Base-by-base conservation (phyloP, 2,888 invertebrate genomes). In the Drosophila dives region DNA sequence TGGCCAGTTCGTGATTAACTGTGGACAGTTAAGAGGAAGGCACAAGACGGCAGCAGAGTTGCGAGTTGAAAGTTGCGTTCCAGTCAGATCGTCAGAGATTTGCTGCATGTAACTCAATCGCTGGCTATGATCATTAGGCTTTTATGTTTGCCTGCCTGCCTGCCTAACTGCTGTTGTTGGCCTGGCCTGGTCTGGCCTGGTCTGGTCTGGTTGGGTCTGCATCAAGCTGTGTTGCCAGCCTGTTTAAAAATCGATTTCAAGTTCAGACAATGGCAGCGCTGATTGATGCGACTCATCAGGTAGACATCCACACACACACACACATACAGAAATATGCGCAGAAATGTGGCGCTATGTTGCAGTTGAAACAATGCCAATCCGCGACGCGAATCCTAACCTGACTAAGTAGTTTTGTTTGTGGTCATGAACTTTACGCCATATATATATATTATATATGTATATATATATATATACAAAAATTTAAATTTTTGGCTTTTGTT, bases 31-130 rank as follows among this genome's bases (percentile, higher is more conserved):
- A 51, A 81, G 66, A 65, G 62, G 63, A 51, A 72, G 72, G 72
- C 72, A 65, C 53, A 58, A 50, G 56, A 23, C 20, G 33, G 23
- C 17, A 50, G 32, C 29, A 54, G 15, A 17, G 40, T 42, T 42
- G 42, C 50, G 56, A 56, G 40, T 56, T 40, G 11, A 29, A 40
- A 32, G 42, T 32, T 62, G 73, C 62, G 73, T 48, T 72, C 40
- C 70, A 55, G 45, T 45, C 48, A 61, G 67, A 84, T 84, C 84
- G 66, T 50, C 73, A 77, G 60, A 83, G 88, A 84, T 88, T 86
- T 86, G 81, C 75, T 69, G 72, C 86, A 86, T 85, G 86, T 89
- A 89, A 86, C 89, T 89, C 89, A 86, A 86, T 86, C 86, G 89
- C 81, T 71, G 89, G 86, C 88, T 69, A 83, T 86, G 86, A 89